Evolutionary conservation across 2,113 vertebrate species (phyloP), one percentile per base, ranked within the genome.

Genomic region (Halichoerus grypus): DNA sequence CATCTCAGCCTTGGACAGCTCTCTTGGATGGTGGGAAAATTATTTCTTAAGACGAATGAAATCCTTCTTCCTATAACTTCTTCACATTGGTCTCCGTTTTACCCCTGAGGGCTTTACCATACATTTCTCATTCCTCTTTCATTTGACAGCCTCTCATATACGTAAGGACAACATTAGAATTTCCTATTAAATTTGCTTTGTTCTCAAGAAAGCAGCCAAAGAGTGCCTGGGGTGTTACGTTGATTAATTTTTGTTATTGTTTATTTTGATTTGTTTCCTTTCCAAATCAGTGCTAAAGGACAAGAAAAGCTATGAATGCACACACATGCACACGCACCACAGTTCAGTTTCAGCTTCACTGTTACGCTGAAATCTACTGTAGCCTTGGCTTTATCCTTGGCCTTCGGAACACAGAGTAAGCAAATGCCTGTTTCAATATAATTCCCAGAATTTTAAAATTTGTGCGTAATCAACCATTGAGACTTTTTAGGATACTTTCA

Each of bases 201-300:
- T 80, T 97, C 33, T 59, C 83, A 97, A 33, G 12, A 49, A 93
- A 94, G 33, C 8, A 94, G 33, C 69, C 18, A 4, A 84, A 55
- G 31, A 79, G 36, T 55, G 8, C 39, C 5, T 79, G 63, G 24
- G 28, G 26, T 28, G 11, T 51, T 67, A 31, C 22, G 4, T 79
- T 86, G 74, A 88, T 93, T 79, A 81, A 71, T 74, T 12, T 95
- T 69, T 39, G 19, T 72, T 36, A 81, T 95, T 97, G 33, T 65
- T 92, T 65, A 76, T 72, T 95, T 85, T 92, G 7, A 61, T 82
- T 91, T 94, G 9, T 87, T 92, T 95, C 53, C 10, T 95, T 94
- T 84, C 12, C 42, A 93, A 95, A 55, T 81, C 15, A 65, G 33
- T 63, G 53, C 46, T 57, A 87, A 97, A 94, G 76, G 42, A 46